phyloP scores from a whole-genome alignment of 2,797 vertebrate genomes.

The Emys orbicularis region DNA sequence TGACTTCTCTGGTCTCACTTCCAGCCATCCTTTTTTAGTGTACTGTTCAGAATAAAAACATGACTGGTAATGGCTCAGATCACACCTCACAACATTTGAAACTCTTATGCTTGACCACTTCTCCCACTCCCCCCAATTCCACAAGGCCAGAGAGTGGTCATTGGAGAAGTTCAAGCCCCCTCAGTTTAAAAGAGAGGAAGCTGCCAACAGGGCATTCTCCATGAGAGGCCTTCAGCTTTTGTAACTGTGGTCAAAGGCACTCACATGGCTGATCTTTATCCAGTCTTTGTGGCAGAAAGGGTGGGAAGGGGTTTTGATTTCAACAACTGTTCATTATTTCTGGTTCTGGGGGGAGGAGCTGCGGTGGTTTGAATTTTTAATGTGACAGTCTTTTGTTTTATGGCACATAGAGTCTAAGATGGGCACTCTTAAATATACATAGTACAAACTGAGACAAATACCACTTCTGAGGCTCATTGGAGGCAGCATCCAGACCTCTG shows the following conservation, averaged over 20 bases:
- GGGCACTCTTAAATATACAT: not conserved
- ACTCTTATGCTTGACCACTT: rapidly evolving
- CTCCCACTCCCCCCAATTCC: not conserved
- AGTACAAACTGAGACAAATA: not conserved
- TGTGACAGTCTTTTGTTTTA: not conserved
- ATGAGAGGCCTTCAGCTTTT: not conserved
- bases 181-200: rapidly evolving
- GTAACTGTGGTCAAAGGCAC: not conserved
- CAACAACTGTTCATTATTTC: not conserved
- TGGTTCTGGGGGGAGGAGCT: rapidly evolving
- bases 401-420: not conserved
- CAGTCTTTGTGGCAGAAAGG: rapidly evolving
- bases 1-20: rapidly evolving
- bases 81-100: not conserved
- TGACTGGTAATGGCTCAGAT: not conserved
- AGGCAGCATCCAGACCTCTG: not conserved
- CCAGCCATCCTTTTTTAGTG: not conserved
- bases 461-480: rapidly evolving
- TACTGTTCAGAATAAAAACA: not conserved
- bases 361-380: rapidly evolving
- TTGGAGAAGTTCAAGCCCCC: rapidly evolving
- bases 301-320: not conserved
- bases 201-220: not conserved
- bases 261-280: not conserved
- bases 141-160: rapidly evolving